Evolutionary conservation across 64 coral and sea anemone genomes (phyloP), one percentile per base, ranked within the genome.

Genomic region (Porites lutea): DNA sequence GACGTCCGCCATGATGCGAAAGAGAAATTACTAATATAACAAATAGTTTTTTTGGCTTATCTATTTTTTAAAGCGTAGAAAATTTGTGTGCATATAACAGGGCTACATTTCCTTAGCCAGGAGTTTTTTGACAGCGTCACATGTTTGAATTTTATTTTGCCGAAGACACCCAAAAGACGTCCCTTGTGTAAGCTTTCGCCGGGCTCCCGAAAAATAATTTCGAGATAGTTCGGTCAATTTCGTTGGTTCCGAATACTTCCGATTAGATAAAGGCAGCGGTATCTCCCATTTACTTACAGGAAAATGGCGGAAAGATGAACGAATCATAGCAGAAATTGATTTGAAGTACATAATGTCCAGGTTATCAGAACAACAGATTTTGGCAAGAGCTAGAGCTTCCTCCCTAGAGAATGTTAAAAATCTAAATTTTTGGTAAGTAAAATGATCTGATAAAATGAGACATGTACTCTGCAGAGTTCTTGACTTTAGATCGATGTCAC

Each of bases 241-340:
- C 74, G 75, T 52, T 45, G 3, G 10, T 64, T 68, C 44, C 81
- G 62, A 52, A 84, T 6, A 2, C 5, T 50, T 20, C 3, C 51
- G 13, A n/a, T 14, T 11, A 6, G 13, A 5, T 65, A 18, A 19
- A 72, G 74, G 54, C 91, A 93, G 91, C 91, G 82, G 91, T 66
- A 3, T 84, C 0, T 15, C 12, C 12, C 11, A 0, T 5, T 52
- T 58, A 48, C 66, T 72, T 44, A 44, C 13, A 3, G 74, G 91
- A 93, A 97, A 97, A 97, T 97, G 95, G 95, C 95, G 95, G 95
- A 97, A 96, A 92, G 43, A 12, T 37, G 45, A 19, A 52, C 77
- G 50, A 88, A 88, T 53, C 66, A 55, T 81, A 10, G 13, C 0
- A 13, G 59, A 52, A 63, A 23, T 82, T 72, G 45, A 63, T 6